Evolutionary conservation across 2,888 invertebrate genomes (phyloP), one percentile per base, ranked within the genome.

Genomic region (Sarcophaga rosellei): DNA sequence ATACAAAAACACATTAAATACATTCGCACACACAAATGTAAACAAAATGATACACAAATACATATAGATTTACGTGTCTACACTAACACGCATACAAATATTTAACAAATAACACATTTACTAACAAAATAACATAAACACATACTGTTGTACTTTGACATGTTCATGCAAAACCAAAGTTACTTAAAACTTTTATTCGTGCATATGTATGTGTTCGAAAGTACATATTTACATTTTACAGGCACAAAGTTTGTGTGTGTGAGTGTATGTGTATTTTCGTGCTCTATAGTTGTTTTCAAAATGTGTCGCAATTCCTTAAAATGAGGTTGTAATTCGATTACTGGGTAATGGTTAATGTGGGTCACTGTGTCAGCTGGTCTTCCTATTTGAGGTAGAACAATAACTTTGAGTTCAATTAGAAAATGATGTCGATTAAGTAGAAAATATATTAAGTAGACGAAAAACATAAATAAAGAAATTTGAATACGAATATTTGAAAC

Each of bases 91-190:
- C 17, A 21, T 20, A 44, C 35, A 76, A 44, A 76, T 76, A 66
- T 66, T 76, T 76, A 21, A 25, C 35, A 44, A 76, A 66, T 57
- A 59, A 25, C 76, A 44, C 44, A 66, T 66, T 53, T 15, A 17
- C 53, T 17, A 5, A 53, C 53, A 53, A 15, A 57, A 21, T n/a
- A 57, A 59, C 17, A 59, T 59, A 15, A 4, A 15, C 15, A 15
- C 17, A 15, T 3, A 66, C 25, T 11, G 3, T 17, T 45, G 65
- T 35, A 45, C 44, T 20, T 35, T 10, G 10, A 10, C 35, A 35
- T 35, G 35, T 35, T 35, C 35, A 35, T 45, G 20, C 10, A 15
- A 53, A 53, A 12, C 53, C 12, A 15, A 53, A 20, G 44, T 45
- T 20, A 66, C 66, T 45, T 47, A 45, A 21, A 4, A 44, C 44